Evolutionary conservation across 2,888 invertebrate species (phyloP), one percentile per base, ranked within the genome.

Genomic region (Physocephala rufipes): DNA sequence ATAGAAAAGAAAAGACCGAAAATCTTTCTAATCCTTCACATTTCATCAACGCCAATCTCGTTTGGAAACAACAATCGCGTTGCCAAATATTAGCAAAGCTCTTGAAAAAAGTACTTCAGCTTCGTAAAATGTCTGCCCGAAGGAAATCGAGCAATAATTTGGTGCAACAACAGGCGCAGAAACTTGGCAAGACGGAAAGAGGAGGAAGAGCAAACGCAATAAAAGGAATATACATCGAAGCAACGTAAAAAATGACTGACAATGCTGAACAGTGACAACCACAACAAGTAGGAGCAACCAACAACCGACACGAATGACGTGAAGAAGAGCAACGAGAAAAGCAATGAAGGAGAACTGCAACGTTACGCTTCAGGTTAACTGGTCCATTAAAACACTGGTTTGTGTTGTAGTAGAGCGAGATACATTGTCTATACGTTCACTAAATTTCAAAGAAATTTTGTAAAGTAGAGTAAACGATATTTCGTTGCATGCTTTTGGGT

Each of bases 51-150:
- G 49, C 30, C 61, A 62, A 62, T 49, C 51, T 68, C 62, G 26
- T 51, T 13, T n/a, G 43, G 36, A 62, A 70, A 68, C 73, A 79
- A 78, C 79, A 79, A 30, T 72, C 79, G 78, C 79, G 79, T 81
- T 79, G 76, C 79, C 78, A 81, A 82, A 82, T 82, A 82, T 82
- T 82, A 80, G 79, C 75, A 74, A 75, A 79, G 77, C 79, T 79
- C 79, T 80, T 80, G 74, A 76, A 64, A 70, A 79, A 76, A 79
- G 74, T 76, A 72, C 75, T 76, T 75, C 16, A 61, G 55, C 47
- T 4, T n/a, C 19, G 26, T 21, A 67, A 55, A 67, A 43, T 67
- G 26, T 43, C 43, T 58, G 45, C 64, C 15, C 55, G 65, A 7
- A n/a, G 59, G 16, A 30, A 26, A 28, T 13, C 13, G 24, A 53